Base-by-base conservation (phyloP, 2,113 vertebrate genomes). In the Rhinoptilus africanus region DNA sequence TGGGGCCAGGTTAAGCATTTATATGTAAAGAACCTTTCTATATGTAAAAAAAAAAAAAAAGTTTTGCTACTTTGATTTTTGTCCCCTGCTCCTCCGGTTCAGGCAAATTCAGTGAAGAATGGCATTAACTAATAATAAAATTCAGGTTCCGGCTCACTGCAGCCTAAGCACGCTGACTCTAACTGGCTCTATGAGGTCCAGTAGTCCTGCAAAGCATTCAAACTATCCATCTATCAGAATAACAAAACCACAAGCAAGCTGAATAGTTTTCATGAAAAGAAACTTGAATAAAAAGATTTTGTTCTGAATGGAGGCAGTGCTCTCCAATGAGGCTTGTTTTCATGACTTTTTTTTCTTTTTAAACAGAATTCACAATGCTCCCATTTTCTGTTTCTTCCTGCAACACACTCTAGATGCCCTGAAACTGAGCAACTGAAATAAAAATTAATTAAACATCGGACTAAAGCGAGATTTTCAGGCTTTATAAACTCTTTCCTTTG, bases 361-460 rank as follows among this genome's bases (percentile, higher is more conserved):
- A 56, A 74, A 53, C 35, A 56, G 80, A 83, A 87, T 85, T 91
- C 77, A 96, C 87, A 89, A 64, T 51, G 51, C 32, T 94, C 47
- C 39, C 74, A 81, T 53, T 88, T 92, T 88, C 54, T 37, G 34
- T 78, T 93, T 84, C 30, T 71, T 80, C 28, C 67, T 53, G 43
- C 37, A 89, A 86, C 91, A 85, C 56, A 82, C 39, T 77, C 84
- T 16, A 68, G 63, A 32, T 41, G 91, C 39, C 32, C 60, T 39
- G 22, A 94, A 97, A 90, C 0, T 32, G 59, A 91, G 68, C 57
- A 93, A 95, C 27, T 47, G 73, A 92, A 96, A 95, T 94, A 93
- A 95, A 97, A 95, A 91, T 91, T 97, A 97, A 94, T 96, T 96
- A 92, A 97, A 89, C 16, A 14, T 79, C 1, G 1, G 34, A 56